phyloP scores from a whole-genome alignment of 2,888 invertebrate genomes.

The Pristionchus japonicus region DNA sequence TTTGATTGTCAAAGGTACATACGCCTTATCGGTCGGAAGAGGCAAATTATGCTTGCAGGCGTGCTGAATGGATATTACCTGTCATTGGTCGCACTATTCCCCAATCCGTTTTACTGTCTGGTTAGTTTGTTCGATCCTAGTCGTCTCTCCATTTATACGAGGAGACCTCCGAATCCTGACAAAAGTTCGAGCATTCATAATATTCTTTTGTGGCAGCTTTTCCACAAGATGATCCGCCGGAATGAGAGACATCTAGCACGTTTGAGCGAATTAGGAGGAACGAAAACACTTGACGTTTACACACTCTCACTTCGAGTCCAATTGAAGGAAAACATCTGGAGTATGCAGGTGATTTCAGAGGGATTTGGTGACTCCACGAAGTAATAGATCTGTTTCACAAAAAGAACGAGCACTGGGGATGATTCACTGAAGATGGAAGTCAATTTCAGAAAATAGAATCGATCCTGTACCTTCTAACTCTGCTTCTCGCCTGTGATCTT shows the following conservation, averaged over 20 bases:
- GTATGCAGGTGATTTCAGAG: not conserved
- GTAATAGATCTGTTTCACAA: not conserved
- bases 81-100: not conserved
- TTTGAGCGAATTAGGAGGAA: not conserved
- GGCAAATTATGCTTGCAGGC: not conserved
- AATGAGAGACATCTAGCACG: not conserved
- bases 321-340: conserved; percentile 4
- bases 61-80: not conserved
- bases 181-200: too few species aligned
- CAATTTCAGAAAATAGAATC: not conserved
- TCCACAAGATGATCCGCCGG: not conserved
- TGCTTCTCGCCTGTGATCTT: not conserved
- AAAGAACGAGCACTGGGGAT: not conserved
- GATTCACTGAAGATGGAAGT: not conserved
- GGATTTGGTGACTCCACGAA: not conserved
- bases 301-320: not conserved
- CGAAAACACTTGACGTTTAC: not conserved
- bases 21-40: not conserved
- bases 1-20: not conserved
- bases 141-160: too few species aligned
- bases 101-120: not conserved
- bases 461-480: not conserved
- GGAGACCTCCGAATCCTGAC: too few species aligned
- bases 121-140: not conserved
- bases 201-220: too few species aligned